Evolutionary conservation across 23 tunicate species (phyloP).

Genomic region (Trididemnum miniatum): DNA sequence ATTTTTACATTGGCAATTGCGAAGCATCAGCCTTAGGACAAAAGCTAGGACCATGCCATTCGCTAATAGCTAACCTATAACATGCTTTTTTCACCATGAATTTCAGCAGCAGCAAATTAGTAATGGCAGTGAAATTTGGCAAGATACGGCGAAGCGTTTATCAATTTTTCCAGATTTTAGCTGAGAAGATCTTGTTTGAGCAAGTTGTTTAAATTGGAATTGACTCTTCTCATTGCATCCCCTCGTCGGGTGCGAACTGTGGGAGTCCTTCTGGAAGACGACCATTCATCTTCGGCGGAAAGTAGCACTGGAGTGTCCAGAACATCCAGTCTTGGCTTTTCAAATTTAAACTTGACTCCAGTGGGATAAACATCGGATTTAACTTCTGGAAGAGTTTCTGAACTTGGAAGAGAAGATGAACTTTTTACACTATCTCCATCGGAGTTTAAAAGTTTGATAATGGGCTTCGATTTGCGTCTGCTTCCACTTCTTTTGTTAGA

Average conservation of each 20-base stretch:
- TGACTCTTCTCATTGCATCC: slow-evolving; percentile 61
- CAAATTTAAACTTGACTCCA: neutral
- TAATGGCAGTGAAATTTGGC: slow-evolving; percentile 29
- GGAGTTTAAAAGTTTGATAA: neutral
- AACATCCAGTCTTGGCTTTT: neutral
- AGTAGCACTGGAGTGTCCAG: neutral
- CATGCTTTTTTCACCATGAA: too few relatives aligned
- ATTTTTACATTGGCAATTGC: too few relatives aligned
- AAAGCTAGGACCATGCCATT: too few relatives aligned
- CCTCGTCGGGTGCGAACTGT: slow-evolving; percentile 54
- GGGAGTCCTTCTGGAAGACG: slow-evolving; percentile 15
- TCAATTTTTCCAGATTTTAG: neutral
- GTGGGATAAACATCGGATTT: neutral
- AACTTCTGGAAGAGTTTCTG: neutral
- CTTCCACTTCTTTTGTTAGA: neutral
- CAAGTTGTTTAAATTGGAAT: slow-evolving; percentile 25
- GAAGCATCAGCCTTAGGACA: too few relatives aligned
- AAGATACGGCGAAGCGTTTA: slow-evolving; percentile 1
- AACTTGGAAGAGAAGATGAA: slow-evolving; percentile 2
- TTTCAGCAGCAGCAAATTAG: too few relatives aligned
- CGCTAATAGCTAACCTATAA: too few relatives aligned
- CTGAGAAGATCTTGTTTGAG: neutral
- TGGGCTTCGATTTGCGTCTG: neutral
- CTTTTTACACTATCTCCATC: slow-evolving; percentile 15
- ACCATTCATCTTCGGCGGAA: slow-evolving; percentile 32